phyloP scores from a whole-genome alignment of 2,797 vertebrate species.

The Lutjanus campechanus region DNA sequence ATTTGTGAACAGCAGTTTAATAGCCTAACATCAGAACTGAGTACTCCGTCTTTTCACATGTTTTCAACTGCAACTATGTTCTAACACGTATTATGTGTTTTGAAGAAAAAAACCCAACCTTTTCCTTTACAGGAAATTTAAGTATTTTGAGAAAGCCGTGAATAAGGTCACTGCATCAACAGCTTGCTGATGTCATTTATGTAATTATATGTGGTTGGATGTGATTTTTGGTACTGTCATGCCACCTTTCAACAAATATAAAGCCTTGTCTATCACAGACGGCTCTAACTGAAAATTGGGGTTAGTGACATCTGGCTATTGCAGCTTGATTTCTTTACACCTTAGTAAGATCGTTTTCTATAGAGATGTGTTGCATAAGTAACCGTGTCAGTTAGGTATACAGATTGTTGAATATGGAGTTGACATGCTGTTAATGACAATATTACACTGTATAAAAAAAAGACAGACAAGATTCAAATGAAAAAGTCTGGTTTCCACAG shows the following conservation, averaged over 20 bases:
- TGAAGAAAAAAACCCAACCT: too few relatives aligned
- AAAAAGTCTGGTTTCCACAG: background rate
- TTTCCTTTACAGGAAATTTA: background rate
- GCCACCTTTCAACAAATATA: constrained; percentile 12
- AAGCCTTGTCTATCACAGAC: background rate
- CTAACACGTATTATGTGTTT: too few relatives aligned
- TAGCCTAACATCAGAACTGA: too few relatives aligned
- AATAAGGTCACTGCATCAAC: constrained; percentile 36
- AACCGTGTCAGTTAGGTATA: background rate
- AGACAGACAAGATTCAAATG: background rate
- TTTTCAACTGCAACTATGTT: too few relatives aligned
- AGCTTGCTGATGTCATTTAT: constrained; percentile 30
- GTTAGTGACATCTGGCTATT: background rate
- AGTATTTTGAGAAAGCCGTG: constrained; percentile 25
- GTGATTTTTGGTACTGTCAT: constrained; percentile 32
- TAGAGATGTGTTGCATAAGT: background rate
- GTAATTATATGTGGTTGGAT: constrained; percentile 20
- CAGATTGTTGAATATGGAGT: background rate
- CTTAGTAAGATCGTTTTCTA: background rate
- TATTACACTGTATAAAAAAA: background rate
- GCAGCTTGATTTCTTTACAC: background rate
- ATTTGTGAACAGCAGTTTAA: too few relatives aligned
- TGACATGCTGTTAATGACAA: background rate
- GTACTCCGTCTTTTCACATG: too few relatives aligned
- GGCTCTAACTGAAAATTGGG: constrained; percentile 2